Evolutionary conservation across 2,888 invertebrate genomes (phyloP).

Genomic region (Eilema caniola): DNA sequence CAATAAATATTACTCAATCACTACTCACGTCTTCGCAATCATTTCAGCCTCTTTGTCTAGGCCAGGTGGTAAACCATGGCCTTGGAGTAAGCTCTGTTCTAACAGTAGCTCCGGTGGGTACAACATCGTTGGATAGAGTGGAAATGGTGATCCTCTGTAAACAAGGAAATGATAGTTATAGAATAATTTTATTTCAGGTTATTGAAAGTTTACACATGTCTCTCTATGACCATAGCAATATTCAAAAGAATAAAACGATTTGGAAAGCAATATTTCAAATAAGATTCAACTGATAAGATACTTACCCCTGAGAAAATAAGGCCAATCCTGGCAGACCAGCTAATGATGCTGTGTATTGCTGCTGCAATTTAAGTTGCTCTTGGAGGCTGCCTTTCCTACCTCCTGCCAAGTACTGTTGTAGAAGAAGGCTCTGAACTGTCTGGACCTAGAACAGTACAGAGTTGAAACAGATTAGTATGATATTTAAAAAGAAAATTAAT

Average conservation of each 20-base stretch:
- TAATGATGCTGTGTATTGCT: conserved; percentile 80
- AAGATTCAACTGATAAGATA: conserved; percentile 14
- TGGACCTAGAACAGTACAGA: conserved; percentile 69
- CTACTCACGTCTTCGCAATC: conserved; percentile 81
- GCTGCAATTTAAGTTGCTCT: conserved; percentile 83
- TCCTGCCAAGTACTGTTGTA: conserved; percentile 82
- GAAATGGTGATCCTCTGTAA: conserved; percentile 80
- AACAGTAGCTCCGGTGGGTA: conserved; percentile 82
- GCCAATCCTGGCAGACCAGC: conserved; percentile 80
- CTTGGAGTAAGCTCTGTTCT: conserved; percentile 83
- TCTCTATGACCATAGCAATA: neutral
- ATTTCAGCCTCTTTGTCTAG: conserved; percentile 83
- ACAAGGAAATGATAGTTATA: conserved; percentile 14
- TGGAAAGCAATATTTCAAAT: neutral
- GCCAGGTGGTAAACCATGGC: conserved; percentile 84
- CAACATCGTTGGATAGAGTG: conserved; percentile 83
- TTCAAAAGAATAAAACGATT: neutral
- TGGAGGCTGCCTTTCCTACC: conserved; percentile 79
- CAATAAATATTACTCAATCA: conserved; percentile 2
- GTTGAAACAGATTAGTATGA: neutral
- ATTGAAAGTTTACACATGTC: neutral
- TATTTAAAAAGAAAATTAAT: neutral
- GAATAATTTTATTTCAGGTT: neutral
- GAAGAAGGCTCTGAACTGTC: conserved; percentile 82
- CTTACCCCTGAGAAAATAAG: conserved; percentile 81